These are phyloP conservation scores for Sympetrum striolatum DNA, from an alignment of 2,888 invertebrate species.

Conservation along the genomic window DNA sequence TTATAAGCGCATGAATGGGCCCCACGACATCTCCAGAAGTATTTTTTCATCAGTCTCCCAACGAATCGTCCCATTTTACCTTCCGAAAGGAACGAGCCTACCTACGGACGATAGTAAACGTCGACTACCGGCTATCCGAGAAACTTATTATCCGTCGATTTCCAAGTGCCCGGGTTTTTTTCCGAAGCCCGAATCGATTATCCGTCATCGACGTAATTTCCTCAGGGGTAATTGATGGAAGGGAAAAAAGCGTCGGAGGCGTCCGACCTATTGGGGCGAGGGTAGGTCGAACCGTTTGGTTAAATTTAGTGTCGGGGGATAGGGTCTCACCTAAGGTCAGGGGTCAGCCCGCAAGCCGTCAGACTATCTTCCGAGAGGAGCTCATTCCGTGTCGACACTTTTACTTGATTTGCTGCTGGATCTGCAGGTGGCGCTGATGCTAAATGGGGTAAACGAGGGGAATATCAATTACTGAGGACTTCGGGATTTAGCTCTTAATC, in stretches of 20 bases:
- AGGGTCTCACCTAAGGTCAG: not conserved
- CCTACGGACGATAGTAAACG: not conserved
- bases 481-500: too few relatives aligned
- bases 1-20: not conserved
- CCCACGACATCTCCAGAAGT: not conserved
- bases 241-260: not conserved
- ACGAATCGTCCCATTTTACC: not conserved
- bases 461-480: not conserved
- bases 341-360: not conserved
- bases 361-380: not conserved
- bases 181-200: not conserved
- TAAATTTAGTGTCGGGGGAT: constrained; percentile 1
- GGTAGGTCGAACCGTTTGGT: not conserved
- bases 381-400: not conserved
- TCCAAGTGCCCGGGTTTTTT: not conserved
- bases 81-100: not conserved
- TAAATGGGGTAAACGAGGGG: not conserved
- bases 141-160: not conserved
- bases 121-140: not conserved
- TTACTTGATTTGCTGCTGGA: not conserved
- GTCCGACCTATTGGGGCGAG: not conserved
- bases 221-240: not conserved
- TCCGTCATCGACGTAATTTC: not conserved
- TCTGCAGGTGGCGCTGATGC: not conserved
- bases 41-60: not conserved